phyloP scores from a whole-genome alignment of 35 echinoderm and acorn worm genomes.

The Heliocidaris erythrogramma region DNA sequence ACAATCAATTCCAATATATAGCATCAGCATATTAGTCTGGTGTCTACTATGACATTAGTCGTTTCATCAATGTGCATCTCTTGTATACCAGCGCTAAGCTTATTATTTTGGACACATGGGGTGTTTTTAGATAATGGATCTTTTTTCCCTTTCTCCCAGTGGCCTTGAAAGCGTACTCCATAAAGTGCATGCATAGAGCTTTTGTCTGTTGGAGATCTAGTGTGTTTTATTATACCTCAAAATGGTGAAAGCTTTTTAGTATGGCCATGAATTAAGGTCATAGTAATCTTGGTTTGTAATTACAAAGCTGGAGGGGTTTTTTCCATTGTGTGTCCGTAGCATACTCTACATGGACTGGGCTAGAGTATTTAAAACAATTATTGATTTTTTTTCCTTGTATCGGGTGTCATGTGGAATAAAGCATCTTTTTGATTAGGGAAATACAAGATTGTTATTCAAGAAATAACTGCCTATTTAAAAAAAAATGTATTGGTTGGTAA shows the following conservation, averaged over 20 bases:
- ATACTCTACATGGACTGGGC: background rate
- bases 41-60: background rate
- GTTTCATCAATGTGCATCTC: background rate
- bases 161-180: background rate
- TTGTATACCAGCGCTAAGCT: background rate
- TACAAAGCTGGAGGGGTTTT: background rate
- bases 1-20: background rate
- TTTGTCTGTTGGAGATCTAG: background rate
- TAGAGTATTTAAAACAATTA: background rate
- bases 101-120: background rate
- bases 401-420: background rate
- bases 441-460: background rate
- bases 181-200: background rate
- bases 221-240: background rate
- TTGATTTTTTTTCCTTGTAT: background rate
- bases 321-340: background rate
- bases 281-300: background rate
- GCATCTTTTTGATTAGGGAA: background rate
- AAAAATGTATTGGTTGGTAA: background rate
- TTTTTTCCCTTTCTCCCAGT: background rate
- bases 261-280: background rate
- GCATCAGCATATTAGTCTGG: background rate
- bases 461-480: background rate
- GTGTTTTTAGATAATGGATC: slow-evolving; percentile 18
- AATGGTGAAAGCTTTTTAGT: background rate